Conservation (phyloP, 2,113 vertebrate species). For the Poeciliopsis occidentalis region DNA sequence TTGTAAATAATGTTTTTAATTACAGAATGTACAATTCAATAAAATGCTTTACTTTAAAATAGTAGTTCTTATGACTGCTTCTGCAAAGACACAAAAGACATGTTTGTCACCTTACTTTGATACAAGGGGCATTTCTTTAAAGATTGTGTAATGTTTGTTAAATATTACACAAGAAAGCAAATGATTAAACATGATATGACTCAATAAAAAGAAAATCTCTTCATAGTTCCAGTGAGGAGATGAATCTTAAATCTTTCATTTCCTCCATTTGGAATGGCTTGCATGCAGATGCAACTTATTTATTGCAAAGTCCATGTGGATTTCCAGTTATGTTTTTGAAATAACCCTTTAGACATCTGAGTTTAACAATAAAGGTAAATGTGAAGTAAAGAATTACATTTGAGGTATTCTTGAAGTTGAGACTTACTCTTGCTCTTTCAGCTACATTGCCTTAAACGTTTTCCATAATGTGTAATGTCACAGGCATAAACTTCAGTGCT, state of each 20-base stretch:
- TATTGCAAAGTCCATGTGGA: background rate
- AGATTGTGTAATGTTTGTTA: slow-evolving; percentile 31
- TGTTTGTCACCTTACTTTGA: slow-evolving; percentile 25
- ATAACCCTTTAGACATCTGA: background rate
- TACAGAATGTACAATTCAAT: slow-evolving; percentile 25
- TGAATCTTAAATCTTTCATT: slow-evolving; percentile 15
- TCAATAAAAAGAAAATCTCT: background rate
- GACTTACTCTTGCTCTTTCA: background rate
- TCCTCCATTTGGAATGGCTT: background rate
- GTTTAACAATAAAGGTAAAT: background rate
- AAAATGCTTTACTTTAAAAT: slow-evolving; percentile 14
- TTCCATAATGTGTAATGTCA: no score
- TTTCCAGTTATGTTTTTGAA: background rate
- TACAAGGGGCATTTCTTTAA: slow-evolving; percentile 13
- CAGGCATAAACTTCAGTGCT: background rate
- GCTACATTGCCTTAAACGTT: background rate
- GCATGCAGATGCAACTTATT: background rate
- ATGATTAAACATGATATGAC: slow-evolving; percentile 16
- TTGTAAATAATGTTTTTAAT: slow-evolving; percentile 35
- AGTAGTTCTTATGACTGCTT: slow-evolving; percentile 4
- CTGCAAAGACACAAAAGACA: slow-evolving; percentile 8
- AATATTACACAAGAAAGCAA: slow-evolving; percentile 21
- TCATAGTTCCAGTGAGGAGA: slow-evolving; percentile 14
- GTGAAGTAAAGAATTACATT: no score
- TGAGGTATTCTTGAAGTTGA: no score